Evolutionary conservation across 2,113 vertebrate genomes (phyloP).

Genomic region (Pluvialis apricaria): DNA sequence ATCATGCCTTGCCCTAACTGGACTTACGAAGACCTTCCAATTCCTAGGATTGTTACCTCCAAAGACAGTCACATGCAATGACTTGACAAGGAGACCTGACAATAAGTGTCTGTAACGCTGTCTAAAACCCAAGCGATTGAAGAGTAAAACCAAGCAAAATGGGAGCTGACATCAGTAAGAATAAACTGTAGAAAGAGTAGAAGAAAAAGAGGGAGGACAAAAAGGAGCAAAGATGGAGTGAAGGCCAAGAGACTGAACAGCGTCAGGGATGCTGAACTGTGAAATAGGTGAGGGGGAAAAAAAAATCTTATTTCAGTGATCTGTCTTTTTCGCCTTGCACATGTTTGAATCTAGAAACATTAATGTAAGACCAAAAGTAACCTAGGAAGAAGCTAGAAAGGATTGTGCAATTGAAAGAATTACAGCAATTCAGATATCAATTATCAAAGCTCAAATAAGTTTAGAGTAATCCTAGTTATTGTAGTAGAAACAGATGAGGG

Average conservation of each 20-base stretch:
- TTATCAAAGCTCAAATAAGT: neutral
- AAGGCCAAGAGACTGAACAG: neutral
- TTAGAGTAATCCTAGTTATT: neutral
- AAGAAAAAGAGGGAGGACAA: neutral
- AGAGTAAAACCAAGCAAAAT: neutral
- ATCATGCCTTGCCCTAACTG: neutral
- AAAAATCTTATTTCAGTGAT: neutral
- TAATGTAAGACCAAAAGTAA: neutral
- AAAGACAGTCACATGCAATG: neutral
- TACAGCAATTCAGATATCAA: neutral
- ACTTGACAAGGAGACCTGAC: neutral
- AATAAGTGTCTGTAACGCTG: neutral
- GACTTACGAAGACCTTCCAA: neutral
- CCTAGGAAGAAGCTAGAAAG: neutral
- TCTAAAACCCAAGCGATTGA: neutral
- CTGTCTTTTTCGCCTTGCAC: neutral
- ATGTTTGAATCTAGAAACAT: neutral
- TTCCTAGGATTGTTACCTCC: neutral
- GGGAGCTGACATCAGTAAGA: neutral
- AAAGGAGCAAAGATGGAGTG: neutral
- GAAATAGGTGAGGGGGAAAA: rapidly evolving
- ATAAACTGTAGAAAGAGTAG: neutral
- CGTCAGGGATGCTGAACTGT: neutral
- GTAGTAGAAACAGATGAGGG: neutral
- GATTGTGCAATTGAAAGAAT: neutral